phyloP scores from a whole-genome alignment of 2,113 vertebrate genomes.

The Peromyscus maniculatus region DNA sequence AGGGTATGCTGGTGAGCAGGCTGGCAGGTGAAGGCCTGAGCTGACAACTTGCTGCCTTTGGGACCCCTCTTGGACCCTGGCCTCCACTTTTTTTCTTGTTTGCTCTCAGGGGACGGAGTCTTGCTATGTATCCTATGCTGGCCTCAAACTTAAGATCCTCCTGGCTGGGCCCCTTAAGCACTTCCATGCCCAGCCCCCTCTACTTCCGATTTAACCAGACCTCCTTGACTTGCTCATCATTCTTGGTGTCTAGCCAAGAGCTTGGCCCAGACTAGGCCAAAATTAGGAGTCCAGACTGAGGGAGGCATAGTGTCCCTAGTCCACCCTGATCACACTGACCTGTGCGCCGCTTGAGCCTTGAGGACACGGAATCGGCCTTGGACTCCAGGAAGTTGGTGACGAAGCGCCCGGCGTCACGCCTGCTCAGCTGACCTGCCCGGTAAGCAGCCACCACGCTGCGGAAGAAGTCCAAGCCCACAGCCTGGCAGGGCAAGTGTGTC shows the following conservation, averaged over 20 bases:
- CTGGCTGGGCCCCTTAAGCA: not conserved
- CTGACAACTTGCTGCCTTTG: not conserved
- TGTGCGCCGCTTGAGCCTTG: constrained; percentile 47
- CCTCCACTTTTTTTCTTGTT: no score
- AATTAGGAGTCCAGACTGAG: not conserved
- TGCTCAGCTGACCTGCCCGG: constrained; percentile 44
- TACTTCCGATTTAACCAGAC: not conserved
- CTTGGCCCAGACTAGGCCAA: not conserved
- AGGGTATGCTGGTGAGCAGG: accelerated
- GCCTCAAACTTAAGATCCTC: not conserved
- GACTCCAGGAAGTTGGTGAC: constrained; percentile 65
- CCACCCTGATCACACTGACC: constrained; percentile 69
- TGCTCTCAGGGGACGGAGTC: not conserved
- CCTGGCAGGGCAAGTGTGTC: constrained; percentile 71
- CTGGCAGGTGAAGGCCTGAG: not conserved
- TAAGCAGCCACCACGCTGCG: not conserved
- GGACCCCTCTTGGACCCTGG: no score
- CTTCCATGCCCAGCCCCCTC: not conserved
- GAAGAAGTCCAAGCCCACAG: constrained; percentile 74
- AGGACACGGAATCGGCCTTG: accelerated
- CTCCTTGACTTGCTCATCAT: not conserved
- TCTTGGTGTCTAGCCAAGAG: not conserved
- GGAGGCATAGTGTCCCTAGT: not conserved
- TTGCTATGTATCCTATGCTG: not conserved
- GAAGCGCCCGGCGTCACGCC: constrained; percentile 50